Conservation (phyloP, 2,113 vertebrate species). For the Lycocorax pyrrhopterus region DNA sequence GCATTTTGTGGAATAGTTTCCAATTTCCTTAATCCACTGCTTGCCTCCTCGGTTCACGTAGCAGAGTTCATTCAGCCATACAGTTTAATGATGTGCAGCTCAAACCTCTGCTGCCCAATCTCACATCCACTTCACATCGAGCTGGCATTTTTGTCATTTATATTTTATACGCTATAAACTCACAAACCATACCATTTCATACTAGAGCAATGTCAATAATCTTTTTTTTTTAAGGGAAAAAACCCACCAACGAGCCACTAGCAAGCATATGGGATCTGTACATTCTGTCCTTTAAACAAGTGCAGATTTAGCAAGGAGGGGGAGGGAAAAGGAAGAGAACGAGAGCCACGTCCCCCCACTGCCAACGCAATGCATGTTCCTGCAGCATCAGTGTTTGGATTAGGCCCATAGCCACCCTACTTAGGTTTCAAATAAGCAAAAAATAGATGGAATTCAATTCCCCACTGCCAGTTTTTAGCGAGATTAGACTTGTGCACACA, state of each 20-base stretch:
- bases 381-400: constrained; percentile 33
- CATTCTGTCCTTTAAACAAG: constrained; percentile 57
- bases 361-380: constrained; percentile 51
- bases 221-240: background rate
- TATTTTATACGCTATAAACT: background rate
- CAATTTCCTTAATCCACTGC: background rate
- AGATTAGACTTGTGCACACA: background rate
- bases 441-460: background rate
- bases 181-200: background rate
- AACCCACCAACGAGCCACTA: background rate
- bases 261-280: constrained; percentile 60
- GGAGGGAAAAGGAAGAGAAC: constrained; percentile 48
- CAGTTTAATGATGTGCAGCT: background rate
- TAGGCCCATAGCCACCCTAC: constrained; percentile 1
- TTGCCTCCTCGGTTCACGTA: background rate
- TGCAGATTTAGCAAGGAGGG: constrained; percentile 63
- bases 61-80: background rate
- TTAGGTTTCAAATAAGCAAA: constrained; percentile 3
- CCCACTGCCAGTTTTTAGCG: fast-evolving
- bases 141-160: constrained; percentile 1
- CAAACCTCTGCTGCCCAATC: background rate
- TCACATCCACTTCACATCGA: background rate
- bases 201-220: background rate
- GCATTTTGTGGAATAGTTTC: background rate
- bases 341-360: background rate